phyloP scores from a whole-genome alignment of 2,888 invertebrate genomes.

The Apocheima hispidaria region DNA sequence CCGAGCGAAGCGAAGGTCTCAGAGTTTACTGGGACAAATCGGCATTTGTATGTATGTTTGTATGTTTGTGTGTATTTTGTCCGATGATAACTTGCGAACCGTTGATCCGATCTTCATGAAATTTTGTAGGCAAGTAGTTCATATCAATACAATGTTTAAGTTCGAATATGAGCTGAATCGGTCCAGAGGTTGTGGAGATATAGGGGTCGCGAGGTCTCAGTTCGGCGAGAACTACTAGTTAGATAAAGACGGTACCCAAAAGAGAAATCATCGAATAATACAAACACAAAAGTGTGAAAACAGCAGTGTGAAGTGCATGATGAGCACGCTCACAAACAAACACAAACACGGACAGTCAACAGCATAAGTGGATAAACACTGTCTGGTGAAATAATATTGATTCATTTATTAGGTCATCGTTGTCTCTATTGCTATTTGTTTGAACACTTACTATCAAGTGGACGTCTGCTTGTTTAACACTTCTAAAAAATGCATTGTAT shows the following conservation, averaged over 20 bases:
- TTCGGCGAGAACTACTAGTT: too few species aligned
- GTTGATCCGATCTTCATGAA: too few species aligned
- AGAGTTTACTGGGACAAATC: too few species aligned
- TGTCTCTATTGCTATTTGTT: not conserved
- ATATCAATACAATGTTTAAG: too few species aligned
- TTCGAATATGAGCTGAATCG: too few species aligned
- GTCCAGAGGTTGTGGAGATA: too few species aligned
- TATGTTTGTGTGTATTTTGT: too few species aligned
- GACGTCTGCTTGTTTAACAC: not conserved
- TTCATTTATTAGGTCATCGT: conserved; percentile 18
- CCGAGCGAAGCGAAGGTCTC: too few species aligned
- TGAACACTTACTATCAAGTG: not conserved
- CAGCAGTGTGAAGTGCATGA: conserved; percentile 3
- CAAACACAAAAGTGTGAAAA: conserved; percentile 19
- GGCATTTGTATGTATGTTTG: too few species aligned
- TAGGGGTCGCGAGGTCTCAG: too few species aligned
- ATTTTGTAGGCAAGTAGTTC: too few species aligned
- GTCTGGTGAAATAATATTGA: conserved; percentile 13
- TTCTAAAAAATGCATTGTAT: not conserved
- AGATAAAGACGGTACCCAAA: not conserved
- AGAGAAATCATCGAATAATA: conserved; percentile 3
- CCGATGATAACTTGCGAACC: too few species aligned
- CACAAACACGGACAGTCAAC: conserved; percentile 16
- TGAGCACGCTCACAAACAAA: conserved; percentile 16
- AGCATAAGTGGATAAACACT: conserved; percentile 4